Conservation (phyloP, 2,113 vertebrate species). For the Oncorhynchus nerka region DNA sequence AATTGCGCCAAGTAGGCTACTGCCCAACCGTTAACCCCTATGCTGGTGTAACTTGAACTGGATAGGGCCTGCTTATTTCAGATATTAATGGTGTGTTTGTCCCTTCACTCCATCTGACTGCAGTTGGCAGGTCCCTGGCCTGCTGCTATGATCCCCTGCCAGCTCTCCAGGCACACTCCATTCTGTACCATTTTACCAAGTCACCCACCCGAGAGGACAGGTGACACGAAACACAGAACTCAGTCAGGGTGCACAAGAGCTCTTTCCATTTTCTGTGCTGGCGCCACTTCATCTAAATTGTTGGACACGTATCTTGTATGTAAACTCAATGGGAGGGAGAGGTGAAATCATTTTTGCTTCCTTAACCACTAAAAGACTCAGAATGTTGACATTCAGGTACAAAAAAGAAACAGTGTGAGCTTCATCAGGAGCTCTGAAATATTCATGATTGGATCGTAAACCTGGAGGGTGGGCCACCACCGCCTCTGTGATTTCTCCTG, state of each 20-base stretch:
- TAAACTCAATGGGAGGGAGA: conserved; percentile 56
- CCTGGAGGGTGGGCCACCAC: conserved; percentile 11
- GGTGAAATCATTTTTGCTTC: conserved; percentile 49
- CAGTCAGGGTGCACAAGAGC: neutral
- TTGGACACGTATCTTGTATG: conserved; percentile 10
- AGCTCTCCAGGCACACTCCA: conserved; percentile 30
- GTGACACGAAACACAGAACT: conserved; percentile 35
- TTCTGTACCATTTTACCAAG: conserved; percentile 39
- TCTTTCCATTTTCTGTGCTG: conserved; percentile 7
- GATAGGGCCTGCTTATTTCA: neutral
- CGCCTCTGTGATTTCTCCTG: conserved; percentile 39
- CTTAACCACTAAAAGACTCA: conserved; percentile 47
- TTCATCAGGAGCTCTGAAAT: conserved; percentile 51
- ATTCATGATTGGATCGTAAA: conserved; percentile 58
- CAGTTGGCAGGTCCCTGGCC: conserved; percentile 58
- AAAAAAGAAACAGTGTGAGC: conserved; percentile 50
- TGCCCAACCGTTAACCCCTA: neutral
- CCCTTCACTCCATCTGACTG: conserved; percentile 24
- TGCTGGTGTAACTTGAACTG: neutral
- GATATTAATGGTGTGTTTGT: neutral
- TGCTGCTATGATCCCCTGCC: conserved; percentile 54
- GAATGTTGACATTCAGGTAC: conserved; percentile 58
- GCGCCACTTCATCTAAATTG: conserved; percentile 41
- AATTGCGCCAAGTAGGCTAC: neutral
- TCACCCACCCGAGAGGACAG: conserved; percentile 51